Percentiles rank a stretch among this genome's conserved stretches.
Evolutionary conservation across 2,888 invertebrate species (phyloP).

Genomic region (Eumerus sabulonum): DNA sequence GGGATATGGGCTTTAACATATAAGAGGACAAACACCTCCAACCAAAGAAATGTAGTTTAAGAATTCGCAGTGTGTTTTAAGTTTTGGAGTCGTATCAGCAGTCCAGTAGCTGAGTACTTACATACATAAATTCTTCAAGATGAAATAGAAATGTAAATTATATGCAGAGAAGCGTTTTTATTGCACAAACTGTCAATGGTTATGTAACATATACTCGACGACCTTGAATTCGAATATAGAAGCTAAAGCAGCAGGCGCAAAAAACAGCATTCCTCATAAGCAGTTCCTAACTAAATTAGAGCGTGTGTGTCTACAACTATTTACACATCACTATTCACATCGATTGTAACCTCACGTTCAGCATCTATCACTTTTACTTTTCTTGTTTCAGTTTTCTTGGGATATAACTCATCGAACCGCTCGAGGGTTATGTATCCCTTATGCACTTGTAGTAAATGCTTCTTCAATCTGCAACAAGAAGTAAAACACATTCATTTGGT

Average conservation of each 20-base stretch:
- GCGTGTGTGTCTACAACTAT: too few species aligned
- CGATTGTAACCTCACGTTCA: not conserved
- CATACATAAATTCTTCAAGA: conserved; percentile 24
- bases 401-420: conserved; percentile 24
- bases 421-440: conserved; percentile 13
- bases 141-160: conserved; percentile 28
- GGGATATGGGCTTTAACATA: conserved; percentile 96
- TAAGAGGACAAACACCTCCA: conserved; percentile 78
- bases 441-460: conserved; percentile 22
- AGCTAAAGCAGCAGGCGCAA: too few species aligned
- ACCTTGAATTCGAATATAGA: conserved; percentile 31
- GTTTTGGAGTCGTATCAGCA: conserved; percentile 9
- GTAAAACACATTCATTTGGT: too few species aligned
- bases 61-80: conserved; percentile 9
- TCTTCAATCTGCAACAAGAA: conserved; percentile 24
- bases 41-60: conserved; percentile 22
- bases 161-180: not conserved
- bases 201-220: conserved; percentile 29
- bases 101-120: conserved; percentile 16
- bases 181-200: not conserved
- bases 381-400: conserved; percentile 23
- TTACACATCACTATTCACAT: conserved; percentile 3
- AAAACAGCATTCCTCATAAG: too few species aligned
- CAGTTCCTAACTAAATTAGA: too few species aligned
- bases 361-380: conserved; percentile 1